Evolutionary conservation across 2,113 vertebrate genomes (phyloP).

Genomic region (Electrona antarctica): DNA sequence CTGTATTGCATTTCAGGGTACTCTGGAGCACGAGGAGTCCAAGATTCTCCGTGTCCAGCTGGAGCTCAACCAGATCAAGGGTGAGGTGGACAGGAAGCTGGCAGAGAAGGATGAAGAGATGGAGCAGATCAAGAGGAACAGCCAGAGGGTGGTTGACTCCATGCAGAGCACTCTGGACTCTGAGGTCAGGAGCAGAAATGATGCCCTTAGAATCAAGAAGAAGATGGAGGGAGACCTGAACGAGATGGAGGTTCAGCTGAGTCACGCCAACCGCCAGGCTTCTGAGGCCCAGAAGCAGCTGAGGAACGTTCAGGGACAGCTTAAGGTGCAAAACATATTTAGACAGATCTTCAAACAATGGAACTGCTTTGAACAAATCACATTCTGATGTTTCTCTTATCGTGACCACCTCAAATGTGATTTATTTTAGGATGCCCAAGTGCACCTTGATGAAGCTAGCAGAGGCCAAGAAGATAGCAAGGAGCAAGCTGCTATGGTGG

Average conservation of each 20-base stretch:
- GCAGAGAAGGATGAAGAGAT: conserved; percentile 90
- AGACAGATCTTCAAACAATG: too few relatives aligned
- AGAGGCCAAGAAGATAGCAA: conserved; percentile 82
- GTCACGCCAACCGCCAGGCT: too few relatives aligned
- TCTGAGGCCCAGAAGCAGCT: too few relatives aligned
- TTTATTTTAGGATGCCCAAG: conserved; percentile 81
- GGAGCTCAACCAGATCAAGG: conserved; percentile 86
- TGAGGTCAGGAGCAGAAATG: conserved; percentile 67
- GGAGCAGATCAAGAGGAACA: conserved; percentile 85
- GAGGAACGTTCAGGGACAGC: too few relatives aligned
- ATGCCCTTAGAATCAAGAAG: too few relatives aligned
- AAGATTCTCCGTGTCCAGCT: conserved; percentile 59
- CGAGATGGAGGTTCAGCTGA: too few relatives aligned
- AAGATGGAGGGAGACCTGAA: too few relatives aligned
- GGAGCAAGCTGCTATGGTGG: conserved; percentile 84
- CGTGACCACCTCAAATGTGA: neutral
- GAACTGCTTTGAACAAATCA: too few relatives aligned
- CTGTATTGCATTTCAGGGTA: too few relatives aligned
- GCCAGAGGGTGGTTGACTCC: conserved; percentile 82
- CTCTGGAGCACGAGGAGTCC: too few relatives aligned
- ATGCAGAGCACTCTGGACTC: conserved; percentile 85
- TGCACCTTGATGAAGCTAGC: conserved; percentile 85
- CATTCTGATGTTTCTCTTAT: too few relatives aligned
- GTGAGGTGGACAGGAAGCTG: conserved; percentile 85
- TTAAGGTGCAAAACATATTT: too few relatives aligned